These are phyloP conservation scores for Nemotelus pantherinus DNA, from an alignment of 2,888 invertebrate genomes.

Conservation along the genomic window DNA sequence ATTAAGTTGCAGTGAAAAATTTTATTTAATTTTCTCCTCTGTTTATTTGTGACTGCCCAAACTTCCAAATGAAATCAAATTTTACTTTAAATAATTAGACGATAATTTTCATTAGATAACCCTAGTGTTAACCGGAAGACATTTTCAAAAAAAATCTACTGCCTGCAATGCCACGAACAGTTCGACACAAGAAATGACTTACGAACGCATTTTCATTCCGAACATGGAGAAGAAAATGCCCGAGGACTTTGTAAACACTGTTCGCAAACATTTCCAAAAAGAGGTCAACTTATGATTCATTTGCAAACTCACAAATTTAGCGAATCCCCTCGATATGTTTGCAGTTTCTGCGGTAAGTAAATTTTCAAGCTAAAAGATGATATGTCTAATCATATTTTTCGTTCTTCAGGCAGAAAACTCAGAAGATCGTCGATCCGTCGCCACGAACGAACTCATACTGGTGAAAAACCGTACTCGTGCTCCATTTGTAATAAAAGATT, in stretches of 20 bases:
- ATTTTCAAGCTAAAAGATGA: neutral
- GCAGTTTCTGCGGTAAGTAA: constrained; percentile 17
- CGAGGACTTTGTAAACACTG: constrained; percentile 13
- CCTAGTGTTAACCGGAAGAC: neutral
- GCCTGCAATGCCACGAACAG: constrained; percentile 19
- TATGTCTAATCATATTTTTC: neutral
- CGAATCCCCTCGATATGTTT: no score
- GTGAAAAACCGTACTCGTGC: constrained; percentile 54
- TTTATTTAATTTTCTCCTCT: no score
- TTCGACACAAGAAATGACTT: neutral
- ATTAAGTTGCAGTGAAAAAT: no score
- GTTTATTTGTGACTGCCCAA: no score
- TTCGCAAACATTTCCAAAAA: neutral
- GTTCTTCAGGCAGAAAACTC: neutral
- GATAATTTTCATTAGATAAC: neutral
- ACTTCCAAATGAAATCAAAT: no score
- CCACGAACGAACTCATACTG: constrained; percentile 52
- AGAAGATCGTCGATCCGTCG: neutral
- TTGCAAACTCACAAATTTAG: neutral
- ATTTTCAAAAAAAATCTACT: constrained; percentile 1
- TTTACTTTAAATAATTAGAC: no score
- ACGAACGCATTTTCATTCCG: constrained; percentile 17
- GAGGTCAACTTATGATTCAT: constrained; percentile 12
- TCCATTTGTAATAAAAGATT: constrained; percentile 54
- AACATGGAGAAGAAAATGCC: constrained; percentile 19